Percentiles rank a stretch among this genome's conserved stretches.
These are phyloP conservation scores for Sphyrna mokarran DNA, from an alignment of 2,113 vertebrate species.

Conservation along the genomic window DNA sequence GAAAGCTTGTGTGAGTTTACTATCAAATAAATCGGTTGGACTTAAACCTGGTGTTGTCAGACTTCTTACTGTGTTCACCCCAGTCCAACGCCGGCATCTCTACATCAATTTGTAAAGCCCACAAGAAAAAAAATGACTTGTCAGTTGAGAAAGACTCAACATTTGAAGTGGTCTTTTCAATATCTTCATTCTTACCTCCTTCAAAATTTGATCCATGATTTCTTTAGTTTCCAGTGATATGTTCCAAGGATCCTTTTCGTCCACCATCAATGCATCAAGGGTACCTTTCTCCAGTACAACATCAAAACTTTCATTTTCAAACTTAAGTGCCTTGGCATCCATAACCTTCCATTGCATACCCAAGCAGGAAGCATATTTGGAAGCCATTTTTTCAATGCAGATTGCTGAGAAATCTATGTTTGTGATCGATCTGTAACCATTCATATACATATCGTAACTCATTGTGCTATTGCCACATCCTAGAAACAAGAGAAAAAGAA, in stretches of 20 bases:
- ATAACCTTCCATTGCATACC: conserved; percentile 78
- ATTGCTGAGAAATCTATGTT: conserved; percentile 83
- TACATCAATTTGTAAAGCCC: not conserved
- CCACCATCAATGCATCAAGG: conserved; percentile 77
- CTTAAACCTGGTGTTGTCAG: too few relatives aligned
- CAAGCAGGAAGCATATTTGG: conserved; percentile 55
- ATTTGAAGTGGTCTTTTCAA: not conserved
- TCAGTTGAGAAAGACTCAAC: not conserved
- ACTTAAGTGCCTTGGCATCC: conserved; percentile 68
- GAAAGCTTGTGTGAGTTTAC: too few relatives aligned
- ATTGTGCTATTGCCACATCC: conserved; percentile 88
- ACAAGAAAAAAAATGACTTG: not conserved
- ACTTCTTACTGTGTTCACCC: too few relatives aligned
- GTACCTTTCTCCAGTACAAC: conserved; percentile 84
- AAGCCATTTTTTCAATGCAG: conserved; percentile 71
- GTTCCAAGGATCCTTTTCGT: conserved; percentile 72
- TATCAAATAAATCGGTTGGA: too few relatives aligned
- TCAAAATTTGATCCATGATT: conserved; percentile 64
- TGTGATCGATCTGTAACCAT: conserved; percentile 70
- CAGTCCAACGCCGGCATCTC: too few relatives aligned
- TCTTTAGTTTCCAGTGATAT: conserved; percentile 55
- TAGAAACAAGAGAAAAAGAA: conserved; percentile 43
- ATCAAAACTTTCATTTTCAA: conserved; percentile 63
- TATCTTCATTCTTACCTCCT: conserved; percentile 60
- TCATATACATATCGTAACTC: conserved; percentile 67